Evolutionary conservation across 2,113 vertebrate species (phyloP).

Genomic region (Bungarus multicinctus): DNA sequence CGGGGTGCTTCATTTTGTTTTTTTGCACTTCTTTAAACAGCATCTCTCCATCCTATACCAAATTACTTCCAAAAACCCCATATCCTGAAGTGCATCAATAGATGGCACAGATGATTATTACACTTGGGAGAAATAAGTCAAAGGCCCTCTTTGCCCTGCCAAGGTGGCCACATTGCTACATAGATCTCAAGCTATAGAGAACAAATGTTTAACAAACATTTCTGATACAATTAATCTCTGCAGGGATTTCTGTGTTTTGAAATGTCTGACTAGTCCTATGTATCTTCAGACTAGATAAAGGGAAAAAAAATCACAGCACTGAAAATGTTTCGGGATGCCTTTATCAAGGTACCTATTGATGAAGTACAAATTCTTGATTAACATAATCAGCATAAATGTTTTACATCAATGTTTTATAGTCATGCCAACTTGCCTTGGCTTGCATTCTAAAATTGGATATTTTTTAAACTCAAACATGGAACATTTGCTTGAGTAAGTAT

Average conservation of each 20-base stretch:
- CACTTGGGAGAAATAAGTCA: background rate
- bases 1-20: background rate
- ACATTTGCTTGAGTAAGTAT: background rate
- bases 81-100: background rate
- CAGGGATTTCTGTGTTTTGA: background rate
- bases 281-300: too few relatives aligned
- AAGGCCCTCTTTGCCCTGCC: background rate
- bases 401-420: background rate
- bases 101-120: background rate
- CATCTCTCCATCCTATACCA: background rate
- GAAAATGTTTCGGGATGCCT: background rate
- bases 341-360: background rate
- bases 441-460: background rate
- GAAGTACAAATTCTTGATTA: background rate
- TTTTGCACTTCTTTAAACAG: background rate
- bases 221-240: background rate
- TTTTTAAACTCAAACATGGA: background rate
- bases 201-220: background rate
- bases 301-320: background rate
- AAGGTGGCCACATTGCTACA: background rate
- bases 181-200: background rate
- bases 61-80: background rate
- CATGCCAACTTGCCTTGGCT: background rate
- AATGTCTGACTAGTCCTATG: background rate
- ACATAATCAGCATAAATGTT: background rate